Conservation (phyloP, 2,113 vertebrate genomes). For the Equus quagga region DNA sequence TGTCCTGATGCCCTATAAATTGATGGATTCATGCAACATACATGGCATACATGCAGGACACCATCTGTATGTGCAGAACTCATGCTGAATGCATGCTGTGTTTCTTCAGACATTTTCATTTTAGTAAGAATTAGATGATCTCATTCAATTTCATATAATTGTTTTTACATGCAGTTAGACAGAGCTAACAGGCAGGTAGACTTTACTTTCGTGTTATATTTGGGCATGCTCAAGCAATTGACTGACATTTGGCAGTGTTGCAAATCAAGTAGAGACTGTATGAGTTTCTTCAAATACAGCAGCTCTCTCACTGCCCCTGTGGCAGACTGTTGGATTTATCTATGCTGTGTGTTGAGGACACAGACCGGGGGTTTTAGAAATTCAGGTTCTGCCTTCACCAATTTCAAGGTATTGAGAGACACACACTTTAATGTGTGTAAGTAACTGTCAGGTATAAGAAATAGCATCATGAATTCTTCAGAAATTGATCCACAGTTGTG, state of each 20-base stretch:
- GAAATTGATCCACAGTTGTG: conserved; percentile 70
- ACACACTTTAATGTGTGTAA: conserved; percentile 40
- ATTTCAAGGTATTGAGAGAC: conserved; percentile 43
- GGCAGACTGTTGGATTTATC: conserved; percentile 65
- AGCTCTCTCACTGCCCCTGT: conserved; percentile 53
- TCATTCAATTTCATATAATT: conserved; percentile 63
- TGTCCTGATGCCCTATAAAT: not conserved
- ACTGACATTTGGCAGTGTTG: conserved; percentile 76
- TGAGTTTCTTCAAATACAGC: conserved; percentile 72
- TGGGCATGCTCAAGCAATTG: conserved; percentile 79
- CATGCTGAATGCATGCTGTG: conserved; percentile 59
- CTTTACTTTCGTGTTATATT: conserved; percentile 63
- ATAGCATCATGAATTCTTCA: conserved; percentile 73
- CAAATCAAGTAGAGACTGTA: conserved; percentile 65
- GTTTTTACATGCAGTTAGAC: conserved; percentile 72
- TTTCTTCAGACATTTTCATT: conserved; percentile 61
- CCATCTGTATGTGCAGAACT: conserved; percentile 20
- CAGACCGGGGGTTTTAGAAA: conserved; percentile 44
- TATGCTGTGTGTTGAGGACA: conserved; percentile 69
- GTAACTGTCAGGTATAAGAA: conserved; percentile 68
- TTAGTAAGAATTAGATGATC: conserved; percentile 56
- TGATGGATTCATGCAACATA: conserved; percentile 62
- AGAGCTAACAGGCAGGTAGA: conserved; percentile 75
- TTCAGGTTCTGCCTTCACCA: conserved; percentile 60
- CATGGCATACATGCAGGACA: conserved; percentile 20